Conservation (phyloP, 2,113 vertebrate genomes). For the Sander vitreus region DNA sequence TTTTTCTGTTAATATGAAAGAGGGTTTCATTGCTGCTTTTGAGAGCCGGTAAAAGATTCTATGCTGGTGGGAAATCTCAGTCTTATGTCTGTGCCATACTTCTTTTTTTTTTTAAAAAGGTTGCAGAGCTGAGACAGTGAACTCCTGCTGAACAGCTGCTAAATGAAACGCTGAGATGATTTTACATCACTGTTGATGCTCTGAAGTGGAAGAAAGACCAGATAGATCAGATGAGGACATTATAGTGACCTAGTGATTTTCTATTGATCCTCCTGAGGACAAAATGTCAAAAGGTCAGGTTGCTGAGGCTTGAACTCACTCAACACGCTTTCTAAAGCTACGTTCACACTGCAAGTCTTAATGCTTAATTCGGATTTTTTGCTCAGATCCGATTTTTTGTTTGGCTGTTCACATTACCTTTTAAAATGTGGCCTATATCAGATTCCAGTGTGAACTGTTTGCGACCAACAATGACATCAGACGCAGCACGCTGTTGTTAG, state of each 20-base stretch:
- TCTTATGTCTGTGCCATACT: constrained; percentile 9
- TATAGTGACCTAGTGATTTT: constrained; percentile 2
- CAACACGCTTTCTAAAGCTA: not conserved
- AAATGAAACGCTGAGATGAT: not conserved
- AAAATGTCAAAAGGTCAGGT: constrained; percentile 10
- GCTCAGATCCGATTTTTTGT: too few relatives aligned
- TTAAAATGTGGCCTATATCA: too few relatives aligned
- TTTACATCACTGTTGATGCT: constrained; percentile 4
- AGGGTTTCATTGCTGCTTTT: constrained; percentile 34
- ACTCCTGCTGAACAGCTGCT: not conserved
- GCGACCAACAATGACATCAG: too few relatives aligned
- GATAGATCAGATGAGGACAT: constrained; percentile 16
- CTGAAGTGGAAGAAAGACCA: constrained; percentile 7
- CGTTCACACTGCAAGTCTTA: too few relatives aligned
- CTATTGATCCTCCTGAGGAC: not conserved
- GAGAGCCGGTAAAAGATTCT: constrained; percentile 30
- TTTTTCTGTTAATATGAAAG: constrained; percentile 14
- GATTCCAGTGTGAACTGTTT: too few relatives aligned
- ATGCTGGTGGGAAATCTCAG: constrained; percentile 24
- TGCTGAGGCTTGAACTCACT: not conserved
- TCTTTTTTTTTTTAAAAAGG: constrained; percentile 37
- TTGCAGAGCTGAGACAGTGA: constrained; percentile 17
- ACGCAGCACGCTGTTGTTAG: too few relatives aligned
- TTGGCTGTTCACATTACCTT: too few relatives aligned
- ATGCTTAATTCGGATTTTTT: too few relatives aligned